A percentile compares a stretch with the other conserved stretches of the same genome.
phyloP scores from a whole-genome alignment of 2,797 vertebrate genomes.

The Labroides dimidiatus region DNA sequence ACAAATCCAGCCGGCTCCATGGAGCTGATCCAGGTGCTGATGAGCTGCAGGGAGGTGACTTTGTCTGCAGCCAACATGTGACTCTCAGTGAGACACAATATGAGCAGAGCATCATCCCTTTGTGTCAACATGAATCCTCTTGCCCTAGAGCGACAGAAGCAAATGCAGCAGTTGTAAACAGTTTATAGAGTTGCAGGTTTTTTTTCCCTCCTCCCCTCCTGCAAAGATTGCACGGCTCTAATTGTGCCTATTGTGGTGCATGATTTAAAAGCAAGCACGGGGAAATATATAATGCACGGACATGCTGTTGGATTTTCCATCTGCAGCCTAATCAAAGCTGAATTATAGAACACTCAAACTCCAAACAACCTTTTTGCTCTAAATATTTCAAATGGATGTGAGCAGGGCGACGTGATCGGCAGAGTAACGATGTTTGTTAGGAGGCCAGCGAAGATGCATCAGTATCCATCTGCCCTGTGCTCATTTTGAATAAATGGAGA shows the following conservation, averaged over 20 bases:
- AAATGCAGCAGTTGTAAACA: constrained; percentile 43
- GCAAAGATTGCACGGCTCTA: constrained; percentile 13
- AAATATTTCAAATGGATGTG: constrained; percentile 71
- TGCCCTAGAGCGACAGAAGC: constrained; percentile 19
- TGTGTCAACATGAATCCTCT: constrained; percentile 49
- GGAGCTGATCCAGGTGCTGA: constrained; percentile 22
- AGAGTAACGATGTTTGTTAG: constrained; percentile 61
- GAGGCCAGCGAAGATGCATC: constrained; percentile 49
- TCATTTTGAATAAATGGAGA: constrained; percentile 55
- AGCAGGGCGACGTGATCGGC: constrained; percentile 52
- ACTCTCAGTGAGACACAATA: constrained; percentile 24
- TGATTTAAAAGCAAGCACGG: constrained; percentile 47
- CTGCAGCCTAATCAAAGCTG: constrained; percentile 63
- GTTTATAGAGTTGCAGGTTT: constrained; percentile 29
- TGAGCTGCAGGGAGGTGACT: constrained; percentile 30
- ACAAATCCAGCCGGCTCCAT: constrained; percentile 25
- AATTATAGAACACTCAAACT: constrained; percentile 62
- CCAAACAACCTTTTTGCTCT: constrained; percentile 63
- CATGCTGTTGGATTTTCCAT: constrained; percentile 55
- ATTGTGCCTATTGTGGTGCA: constrained; percentile 38
- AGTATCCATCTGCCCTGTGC: constrained; percentile 53
- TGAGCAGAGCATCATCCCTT: constrained; percentile 34
- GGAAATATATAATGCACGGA: constrained; percentile 35
- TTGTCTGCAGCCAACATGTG: constrained; percentile 21
- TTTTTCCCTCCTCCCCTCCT: background rate